phyloP scores from a whole-genome alignment of 2,888 invertebrate species.

The Torymus tubicola region DNA sequence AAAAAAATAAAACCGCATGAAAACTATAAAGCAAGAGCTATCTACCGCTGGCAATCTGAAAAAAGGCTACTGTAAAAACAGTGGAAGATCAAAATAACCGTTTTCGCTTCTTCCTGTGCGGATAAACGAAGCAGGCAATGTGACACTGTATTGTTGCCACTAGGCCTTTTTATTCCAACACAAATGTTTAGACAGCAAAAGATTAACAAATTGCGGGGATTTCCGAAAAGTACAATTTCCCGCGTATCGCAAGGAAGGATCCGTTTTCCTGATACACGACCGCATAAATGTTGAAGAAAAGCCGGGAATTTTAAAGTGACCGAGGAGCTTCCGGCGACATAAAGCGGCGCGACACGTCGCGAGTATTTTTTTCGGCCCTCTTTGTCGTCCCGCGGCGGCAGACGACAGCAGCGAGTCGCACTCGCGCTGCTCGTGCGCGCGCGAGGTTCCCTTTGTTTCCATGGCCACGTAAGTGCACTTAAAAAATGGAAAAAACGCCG shows the following conservation, averaged over 20 bases:
- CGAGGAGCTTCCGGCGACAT: too few relatives aligned
- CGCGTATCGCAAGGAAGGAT: too few relatives aligned
- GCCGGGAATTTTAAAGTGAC: too few relatives aligned
- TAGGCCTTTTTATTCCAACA: too few relatives aligned
- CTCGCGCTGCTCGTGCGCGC: background rate
- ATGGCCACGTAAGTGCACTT: constrained; percentile 65
- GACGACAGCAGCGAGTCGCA: background rate
- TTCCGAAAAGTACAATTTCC: too few relatives aligned
- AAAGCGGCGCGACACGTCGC: background rate
- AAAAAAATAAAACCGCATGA: constrained; percentile 37
- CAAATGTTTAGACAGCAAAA: too few relatives aligned
- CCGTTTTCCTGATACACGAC: too few relatives aligned
- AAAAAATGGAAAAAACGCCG: constrained; percentile 67
- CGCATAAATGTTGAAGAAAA: too few relatives aligned
- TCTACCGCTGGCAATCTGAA: constrained; percentile 22
- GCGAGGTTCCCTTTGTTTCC: constrained; percentile 56
- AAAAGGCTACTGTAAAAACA: constrained; percentile 22
- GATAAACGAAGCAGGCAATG: background rate
- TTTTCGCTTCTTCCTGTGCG: background rate
- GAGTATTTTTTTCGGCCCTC: background rate
- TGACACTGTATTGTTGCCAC: too few relatives aligned
- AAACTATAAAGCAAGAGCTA: constrained; percentile 36
- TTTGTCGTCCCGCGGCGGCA: background rate
- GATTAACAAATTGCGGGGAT: too few relatives aligned
- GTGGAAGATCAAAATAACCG: constrained; percentile 38